phyloP scores from a whole-genome alignment of 92 coral and sea anemone species.

The Heteractis magnifica region DNA sequence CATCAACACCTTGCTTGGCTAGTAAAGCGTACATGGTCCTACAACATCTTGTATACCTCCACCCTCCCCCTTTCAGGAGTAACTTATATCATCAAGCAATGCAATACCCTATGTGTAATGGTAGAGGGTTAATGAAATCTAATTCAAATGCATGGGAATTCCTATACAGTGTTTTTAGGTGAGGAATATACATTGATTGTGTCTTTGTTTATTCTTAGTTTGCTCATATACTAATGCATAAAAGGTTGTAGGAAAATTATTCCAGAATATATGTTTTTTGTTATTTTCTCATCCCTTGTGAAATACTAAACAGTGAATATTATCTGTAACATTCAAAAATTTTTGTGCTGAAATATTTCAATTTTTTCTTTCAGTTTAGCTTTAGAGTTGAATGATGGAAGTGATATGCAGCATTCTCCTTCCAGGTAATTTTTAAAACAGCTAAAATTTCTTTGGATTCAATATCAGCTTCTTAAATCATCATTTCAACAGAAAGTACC shows the following conservation, averaged over 20 bases:
- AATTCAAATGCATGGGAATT: slow-evolving; percentile 57
- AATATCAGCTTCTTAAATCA: no score
- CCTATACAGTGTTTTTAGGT: slow-evolving; percentile 52
- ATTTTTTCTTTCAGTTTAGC: slow-evolving; percentile 30
- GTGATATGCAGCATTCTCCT: background rate
- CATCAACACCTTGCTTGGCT: slow-evolving; percentile 48
- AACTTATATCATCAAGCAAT: slow-evolving; percentile 59
- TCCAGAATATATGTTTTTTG: no score
- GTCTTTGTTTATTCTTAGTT: background rate
- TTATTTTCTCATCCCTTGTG: background rate
- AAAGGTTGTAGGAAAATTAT: no score
- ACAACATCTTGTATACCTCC: slow-evolving; percentile 55
- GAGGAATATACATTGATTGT: background rate
- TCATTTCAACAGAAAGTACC: background rate
- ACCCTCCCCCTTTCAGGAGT: slow-evolving; percentile 53
- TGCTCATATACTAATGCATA: background rate
- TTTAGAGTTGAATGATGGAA: slow-evolving; percentile 23
- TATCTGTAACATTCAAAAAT: background rate
- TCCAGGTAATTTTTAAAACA: background rate
- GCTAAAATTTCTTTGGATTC: background rate
- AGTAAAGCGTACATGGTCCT: slow-evolving; percentile 52
- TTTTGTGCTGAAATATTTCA: background rate
- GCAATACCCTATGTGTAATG: slow-evolving; percentile 6
- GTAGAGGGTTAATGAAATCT: slow-evolving; percentile 17
- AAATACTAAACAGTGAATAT: no score